A percentile compares a stretch with the other conserved stretches of the same genome.
phyloP scores from a whole-genome alignment of 2,888 invertebrate genomes.

The Elegia similella region DNA sequence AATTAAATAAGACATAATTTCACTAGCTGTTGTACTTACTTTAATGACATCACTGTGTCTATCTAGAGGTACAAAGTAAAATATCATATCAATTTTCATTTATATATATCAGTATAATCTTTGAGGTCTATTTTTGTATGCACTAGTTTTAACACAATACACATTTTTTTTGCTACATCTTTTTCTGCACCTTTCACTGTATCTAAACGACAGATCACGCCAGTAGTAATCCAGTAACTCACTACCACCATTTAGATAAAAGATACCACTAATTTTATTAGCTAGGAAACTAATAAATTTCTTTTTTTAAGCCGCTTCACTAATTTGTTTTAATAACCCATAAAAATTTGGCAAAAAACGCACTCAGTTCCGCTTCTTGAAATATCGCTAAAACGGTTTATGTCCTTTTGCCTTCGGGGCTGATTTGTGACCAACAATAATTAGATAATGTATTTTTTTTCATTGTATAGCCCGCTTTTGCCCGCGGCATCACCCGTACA shows the following conservation, averaged over 20 bases:
- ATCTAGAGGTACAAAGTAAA: no score
- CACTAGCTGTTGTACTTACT: no score
- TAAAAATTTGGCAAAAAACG: constrained; percentile 63
- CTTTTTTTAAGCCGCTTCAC: constrained; percentile 44
- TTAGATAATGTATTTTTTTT: no score
- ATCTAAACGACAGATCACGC: constrained; percentile 54
- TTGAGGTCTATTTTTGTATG: no score
- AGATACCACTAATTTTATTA: constrained; percentile 71
- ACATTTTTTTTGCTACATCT: background rate
- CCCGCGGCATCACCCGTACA: no score
- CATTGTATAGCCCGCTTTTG: no score
- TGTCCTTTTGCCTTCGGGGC: constrained; percentile 29
- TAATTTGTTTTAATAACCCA: constrained; percentile 77
- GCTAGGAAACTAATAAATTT: constrained; percentile 73
- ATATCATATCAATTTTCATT: no score
- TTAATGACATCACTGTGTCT: no score
- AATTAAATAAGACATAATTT: no score
- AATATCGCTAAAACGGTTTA: constrained; percentile 58
- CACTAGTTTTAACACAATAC: no score
- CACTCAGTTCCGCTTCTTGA: constrained; percentile 58
- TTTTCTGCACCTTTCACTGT: constrained; percentile 15
- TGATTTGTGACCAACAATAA: constrained; percentile 9
- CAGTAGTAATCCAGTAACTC: constrained; percentile 46
- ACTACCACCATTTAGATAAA: constrained; percentile 61
- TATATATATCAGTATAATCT: no score